These are phyloP conservation scores for Microchirus variegatus DNA, from an alignment of 2,797 vertebrate species.

Conservation along the genomic window DNA sequence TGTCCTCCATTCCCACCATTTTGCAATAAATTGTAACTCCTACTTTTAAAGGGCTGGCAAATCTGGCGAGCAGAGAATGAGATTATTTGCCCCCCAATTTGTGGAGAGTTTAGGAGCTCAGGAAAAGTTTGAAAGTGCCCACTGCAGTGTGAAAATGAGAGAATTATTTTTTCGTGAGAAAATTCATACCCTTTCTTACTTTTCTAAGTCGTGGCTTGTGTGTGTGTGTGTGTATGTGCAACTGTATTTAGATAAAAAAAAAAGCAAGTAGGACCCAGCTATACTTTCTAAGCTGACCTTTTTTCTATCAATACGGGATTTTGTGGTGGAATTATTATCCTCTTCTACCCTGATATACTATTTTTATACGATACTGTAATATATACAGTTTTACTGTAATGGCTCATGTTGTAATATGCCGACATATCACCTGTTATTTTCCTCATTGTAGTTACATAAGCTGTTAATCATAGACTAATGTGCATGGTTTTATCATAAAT, in stretches of 20 bases:
- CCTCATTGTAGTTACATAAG: constrained; percentile 48
- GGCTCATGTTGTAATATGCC: constrained; percentile 63
- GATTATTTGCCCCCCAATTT: constrained; percentile 75
- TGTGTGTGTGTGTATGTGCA: constrained; percentile 70
- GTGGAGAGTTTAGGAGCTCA: constrained; percentile 79
- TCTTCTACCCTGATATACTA: constrained; percentile 65
- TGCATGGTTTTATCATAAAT: constrained; percentile 73
- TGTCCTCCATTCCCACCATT: constrained; percentile 69
- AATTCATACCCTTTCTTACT: constrained; percentile 57
- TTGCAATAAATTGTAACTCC: constrained; percentile 76
- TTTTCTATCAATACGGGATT: constrained; percentile 69
- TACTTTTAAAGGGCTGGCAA: constrained; percentile 79
- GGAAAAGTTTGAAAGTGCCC: constrained; percentile 80
- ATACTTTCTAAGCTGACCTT: constrained; percentile 75
- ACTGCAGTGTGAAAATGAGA: constrained; percentile 69
- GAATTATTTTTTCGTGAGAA: constrained; percentile 40
- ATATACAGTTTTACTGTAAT: constrained; percentile 65
- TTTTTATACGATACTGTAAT: constrained; percentile 77
- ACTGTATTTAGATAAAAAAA: constrained; percentile 63
- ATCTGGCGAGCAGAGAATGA: constrained; percentile 68
- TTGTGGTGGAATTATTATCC: constrained; percentile 55
- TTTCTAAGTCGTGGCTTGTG: constrained; percentile 72
- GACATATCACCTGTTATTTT: constrained; percentile 63
- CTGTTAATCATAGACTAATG: constrained; percentile 59
- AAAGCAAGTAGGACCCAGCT: constrained; percentile 62